A percentile compares a stretch with the other conserved stretches of the same genome.
These are phyloP conservation scores for Rhinichthys osculus DNA, from an alignment of 2,797 vertebrate species.

Conservation along the genomic window DNA sequence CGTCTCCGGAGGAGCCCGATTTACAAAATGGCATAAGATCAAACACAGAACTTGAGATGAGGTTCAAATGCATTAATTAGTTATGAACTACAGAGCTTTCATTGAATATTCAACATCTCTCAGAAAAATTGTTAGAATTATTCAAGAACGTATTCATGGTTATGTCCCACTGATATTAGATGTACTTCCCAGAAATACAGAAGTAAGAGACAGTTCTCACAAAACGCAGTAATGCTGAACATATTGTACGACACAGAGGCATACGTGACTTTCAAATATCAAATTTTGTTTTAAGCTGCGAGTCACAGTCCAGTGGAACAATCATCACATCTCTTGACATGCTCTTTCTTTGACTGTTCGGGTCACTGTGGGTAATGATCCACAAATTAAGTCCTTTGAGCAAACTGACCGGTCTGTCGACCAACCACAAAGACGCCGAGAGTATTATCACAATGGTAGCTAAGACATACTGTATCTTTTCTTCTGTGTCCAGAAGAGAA, in stretches of 20 bases:
- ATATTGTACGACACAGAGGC: constrained; percentile 6
- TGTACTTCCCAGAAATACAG: constrained; percentile 26
- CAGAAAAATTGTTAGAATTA: constrained; percentile 36
- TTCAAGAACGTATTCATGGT: constrained; percentile 31
- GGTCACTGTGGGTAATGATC: constrained; percentile 55
- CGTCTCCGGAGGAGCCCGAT: constrained; percentile 49
- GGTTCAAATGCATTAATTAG: constrained; percentile 58
- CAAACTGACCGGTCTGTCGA: constrained; percentile 48
- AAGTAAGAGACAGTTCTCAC: constrained; percentile 21
- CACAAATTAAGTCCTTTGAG: constrained; percentile 53
- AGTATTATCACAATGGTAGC: constrained; percentile 39
- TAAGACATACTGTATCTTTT: constrained; percentile 35
- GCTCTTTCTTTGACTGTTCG: constrained; percentile 38
- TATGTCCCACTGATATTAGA: constrained; percentile 34
- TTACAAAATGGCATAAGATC: constrained; percentile 53
- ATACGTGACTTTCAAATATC: constrained; percentile 30
- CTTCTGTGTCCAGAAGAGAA: constrained; percentile 25
- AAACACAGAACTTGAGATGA: constrained; percentile 48
- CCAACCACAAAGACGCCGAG: constrained; percentile 45
- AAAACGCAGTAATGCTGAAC: constrained; percentile 26
- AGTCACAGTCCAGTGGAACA: constrained; percentile 43
- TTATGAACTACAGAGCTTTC: constrained; percentile 51
- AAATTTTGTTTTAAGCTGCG: not conserved
- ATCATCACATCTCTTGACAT: constrained; percentile 47
- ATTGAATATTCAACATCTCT: constrained; percentile 55